phyloP scores from a whole-genome alignment of 2,888 invertebrate genomes.

The Phyllotreta cruciferae region DNA sequence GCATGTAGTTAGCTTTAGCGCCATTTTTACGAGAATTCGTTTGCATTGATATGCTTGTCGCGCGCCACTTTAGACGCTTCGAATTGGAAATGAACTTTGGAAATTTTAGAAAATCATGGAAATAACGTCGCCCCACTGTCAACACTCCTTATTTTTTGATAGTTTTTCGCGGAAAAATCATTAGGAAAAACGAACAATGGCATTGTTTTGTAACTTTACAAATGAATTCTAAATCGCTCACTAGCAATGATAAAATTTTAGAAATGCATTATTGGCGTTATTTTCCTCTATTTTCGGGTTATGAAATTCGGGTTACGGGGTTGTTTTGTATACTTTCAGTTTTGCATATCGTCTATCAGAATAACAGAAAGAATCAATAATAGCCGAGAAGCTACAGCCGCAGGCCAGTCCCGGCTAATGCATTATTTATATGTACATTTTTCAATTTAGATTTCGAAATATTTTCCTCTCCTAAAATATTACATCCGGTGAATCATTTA shows the following conservation, averaged over 20 bases:
- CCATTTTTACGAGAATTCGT: slow-evolving; percentile 24
- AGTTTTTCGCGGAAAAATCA: no score
- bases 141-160: no score
- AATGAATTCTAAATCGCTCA: no score
- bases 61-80: slow-evolving; percentile 1
- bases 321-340: slow-evolving; percentile 27
- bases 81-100: slow-evolving; percentile 2
- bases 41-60: slow-evolving; percentile 13
- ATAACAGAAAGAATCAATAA: slow-evolving; percentile 37
- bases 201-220: no score
- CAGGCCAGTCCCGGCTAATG: slow-evolving; percentile 21
- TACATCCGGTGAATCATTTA: no score
- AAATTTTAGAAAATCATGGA: slow-evolving; percentile 1
- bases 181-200: no score
- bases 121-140: neutral
- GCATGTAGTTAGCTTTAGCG: slow-evolving; percentile 22
- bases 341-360: slow-evolving; percentile 36
- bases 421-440: slow-evolving; percentile 20
- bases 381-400: slow-evolving; percentile 17
- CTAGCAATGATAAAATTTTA: no score
- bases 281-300: slow-evolving; percentile 5
- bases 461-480: no score
- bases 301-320: slow-evolving; percentile 31
- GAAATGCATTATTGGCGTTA: no score
- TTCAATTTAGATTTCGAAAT: no score